Evolutionary conservation across 2,797 vertebrate genomes (phyloP), one percentile per base, ranked within the genome.

Genomic region (Molossus alvarezi): DNA sequence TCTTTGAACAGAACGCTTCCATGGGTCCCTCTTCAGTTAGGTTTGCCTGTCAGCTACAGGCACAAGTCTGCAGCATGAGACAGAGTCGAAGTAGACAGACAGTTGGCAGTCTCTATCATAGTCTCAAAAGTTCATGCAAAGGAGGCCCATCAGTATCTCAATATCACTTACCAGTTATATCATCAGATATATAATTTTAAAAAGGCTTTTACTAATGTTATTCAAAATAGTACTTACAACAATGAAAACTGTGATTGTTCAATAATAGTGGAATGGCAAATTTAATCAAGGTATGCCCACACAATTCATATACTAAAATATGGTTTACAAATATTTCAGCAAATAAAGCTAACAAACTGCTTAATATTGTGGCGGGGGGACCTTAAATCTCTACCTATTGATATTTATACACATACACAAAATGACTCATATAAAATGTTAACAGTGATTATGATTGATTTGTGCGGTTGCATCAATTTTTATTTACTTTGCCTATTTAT

Each of bases 301-400:
- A 37, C 18, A 69, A 73, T 48, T 88, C 6, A 67, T n/a, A 37
- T 65, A 48, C 1, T 81, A 95, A 85, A 51, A 65, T 72, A 79
- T 81, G 1, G 2, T 41, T 89, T 93, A 41, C 4, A 95, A 92
- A 62, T 80, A 88, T 71, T 79, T 96, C 18, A 89, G 23, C 2
- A 88, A 79, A 91, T 69, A 86, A 86, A 82, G 0, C 11, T 82
- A 79, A 8, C 17, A 88, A 95, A 33, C 5, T 86, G 0, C 53
- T 64, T 48, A 87, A 90, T 72, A 37, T n/a, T 77, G 25, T 91
- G 2, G 3, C 10, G 1, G 2, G 23, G 1, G 62, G 8, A 4
- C 2, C 21, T 79, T 57, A 53, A 82, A 27, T 84, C 58, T 72
- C 64, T 72, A 21, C 79, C 9, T 64, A 29, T 45, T 71, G 10